A percentile compares a stretch with the other conserved stretches of the same genome.
These are phyloP conservation scores for Neodontobutis hainanensis DNA, from an alignment of 2,113 vertebrate species.

Conservation along the genomic window DNA sequence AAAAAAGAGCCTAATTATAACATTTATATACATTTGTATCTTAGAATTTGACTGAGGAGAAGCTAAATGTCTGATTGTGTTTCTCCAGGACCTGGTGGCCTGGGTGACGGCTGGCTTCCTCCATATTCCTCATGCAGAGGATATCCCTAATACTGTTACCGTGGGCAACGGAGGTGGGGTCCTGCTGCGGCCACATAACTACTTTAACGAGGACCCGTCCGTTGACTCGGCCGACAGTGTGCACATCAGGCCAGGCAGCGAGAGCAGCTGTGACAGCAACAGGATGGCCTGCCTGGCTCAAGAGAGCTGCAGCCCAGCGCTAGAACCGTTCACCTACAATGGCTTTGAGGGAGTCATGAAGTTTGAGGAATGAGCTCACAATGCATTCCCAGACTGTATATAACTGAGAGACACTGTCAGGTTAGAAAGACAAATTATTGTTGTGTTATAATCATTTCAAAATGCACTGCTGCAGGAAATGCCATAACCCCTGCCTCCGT, in stretches of 20 bases:
- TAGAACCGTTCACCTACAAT: constrained; percentile 82
- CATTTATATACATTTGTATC: too few relatives aligned
- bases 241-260: constrained; percentile 75
- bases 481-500: too few relatives aligned
- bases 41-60: neutral
- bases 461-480: too few relatives aligned
- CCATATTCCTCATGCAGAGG: constrained; percentile 92
- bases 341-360: constrained; percentile 81
- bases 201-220: constrained; percentile 92
- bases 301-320: constrained; percentile 72
- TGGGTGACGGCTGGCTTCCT: constrained; percentile 78
- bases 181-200: constrained; percentile 90
- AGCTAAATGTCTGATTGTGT: neutral
- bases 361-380: constrained; percentile 40
- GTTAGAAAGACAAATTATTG: too few relatives aligned
- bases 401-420: too few relatives aligned
- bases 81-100: constrained; percentile 69
- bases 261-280: constrained; percentile 81
- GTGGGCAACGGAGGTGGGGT: constrained; percentile 85
- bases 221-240: constrained; percentile 82
- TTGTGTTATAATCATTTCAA: too few relatives aligned
- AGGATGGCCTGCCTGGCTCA: constrained; percentile 81
- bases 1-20: too few relatives aligned
- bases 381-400: too few relatives aligned
- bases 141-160: constrained; percentile 92